Conservation (phyloP, 2,888 invertebrate species). For the Brenthis ino region DNA sequence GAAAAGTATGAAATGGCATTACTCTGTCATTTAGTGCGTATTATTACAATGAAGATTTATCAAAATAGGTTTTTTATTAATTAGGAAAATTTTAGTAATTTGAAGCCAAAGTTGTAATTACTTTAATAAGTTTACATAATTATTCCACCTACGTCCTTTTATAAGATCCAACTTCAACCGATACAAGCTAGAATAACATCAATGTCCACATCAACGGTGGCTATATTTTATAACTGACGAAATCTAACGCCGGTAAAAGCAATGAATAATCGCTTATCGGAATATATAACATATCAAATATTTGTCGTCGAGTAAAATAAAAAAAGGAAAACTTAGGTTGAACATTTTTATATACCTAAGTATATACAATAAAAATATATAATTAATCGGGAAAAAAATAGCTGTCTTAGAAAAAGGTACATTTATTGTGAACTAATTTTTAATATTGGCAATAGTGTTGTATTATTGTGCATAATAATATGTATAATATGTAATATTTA, state of each 20-base stretch:
- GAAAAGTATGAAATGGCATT: neutral
- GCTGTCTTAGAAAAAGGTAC: too few relatives aligned
- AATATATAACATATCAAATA: conserved; percentile 9
- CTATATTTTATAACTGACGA: conserved; percentile 6
- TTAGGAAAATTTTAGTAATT: too few relatives aligned
- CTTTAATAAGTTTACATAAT: neutral
- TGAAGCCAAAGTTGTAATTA: neutral
- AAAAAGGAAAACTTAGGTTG: neutral
- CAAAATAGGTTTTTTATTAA: too few relatives aligned
- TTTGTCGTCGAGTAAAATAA: neutral
- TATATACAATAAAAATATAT: too few relatives aligned
- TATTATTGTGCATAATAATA: too few relatives aligned
- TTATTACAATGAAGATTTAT: too few relatives aligned
- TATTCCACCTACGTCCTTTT: conserved; percentile 16
- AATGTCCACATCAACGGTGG: neutral
- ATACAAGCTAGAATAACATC: conserved; percentile 18
- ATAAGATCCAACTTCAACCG: conserved; percentile 3
- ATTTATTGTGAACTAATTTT: too few relatives aligned
- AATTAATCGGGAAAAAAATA: too few relatives aligned
- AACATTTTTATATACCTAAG: too few relatives aligned
- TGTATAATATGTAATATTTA: too few relatives aligned
- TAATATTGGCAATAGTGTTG: too few relatives aligned
- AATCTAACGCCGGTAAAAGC: conserved; percentile 7
- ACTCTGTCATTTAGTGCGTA: neutral
- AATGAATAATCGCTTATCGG: conserved; percentile 9